These are phyloP conservation scores for Pissodes strobi DNA, from an alignment of 1,140 invertebrate genomes.

Conservation along the genomic window DNA sequence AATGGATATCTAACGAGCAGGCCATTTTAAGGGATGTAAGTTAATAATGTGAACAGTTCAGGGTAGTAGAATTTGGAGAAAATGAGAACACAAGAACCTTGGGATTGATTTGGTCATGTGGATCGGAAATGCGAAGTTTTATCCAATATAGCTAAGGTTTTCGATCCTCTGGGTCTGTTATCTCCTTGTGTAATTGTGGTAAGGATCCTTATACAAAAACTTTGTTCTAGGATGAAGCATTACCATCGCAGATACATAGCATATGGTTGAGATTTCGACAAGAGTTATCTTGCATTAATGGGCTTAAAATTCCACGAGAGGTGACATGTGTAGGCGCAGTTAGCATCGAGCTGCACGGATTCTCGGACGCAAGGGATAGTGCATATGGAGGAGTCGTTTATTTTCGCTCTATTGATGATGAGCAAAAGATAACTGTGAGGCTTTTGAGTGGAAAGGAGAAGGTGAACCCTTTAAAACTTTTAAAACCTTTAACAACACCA, in stretches of 20 bases:
- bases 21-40: not conserved
- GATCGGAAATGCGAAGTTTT: not conserved
- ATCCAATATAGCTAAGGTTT: constrained; percentile 32
- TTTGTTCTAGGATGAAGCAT: constrained; percentile 45
- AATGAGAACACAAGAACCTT: constrained; percentile 4
- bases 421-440: not conserved
- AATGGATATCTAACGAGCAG: constrained; percentile 42
- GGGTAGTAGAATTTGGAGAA: not conserved
- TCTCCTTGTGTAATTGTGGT: constrained; percentile 34
- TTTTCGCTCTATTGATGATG: constrained; percentile 18
- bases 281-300: constrained; percentile 7
- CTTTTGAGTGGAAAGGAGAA: constrained; percentile 7
- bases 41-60: not conserved
- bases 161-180: constrained; percentile 49
- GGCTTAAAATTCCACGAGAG: constrained; percentile 1
- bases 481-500: not conserved
- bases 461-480: constrained; percentile 11
- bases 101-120: not conserved
- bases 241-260: constrained; percentile 19
- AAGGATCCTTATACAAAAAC: constrained; percentile 48
- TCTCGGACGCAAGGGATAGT: constrained; percentile 49
- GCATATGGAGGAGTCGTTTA: constrained; percentile 53
- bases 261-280: constrained; percentile 8
- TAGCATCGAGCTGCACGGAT: constrained; percentile 46
- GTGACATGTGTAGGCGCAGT: not conserved